These are phyloP conservation scores for Saccostrea glomerata DNA, from an alignment of 1,140 invertebrate species.

Conservation along the genomic window DNA sequence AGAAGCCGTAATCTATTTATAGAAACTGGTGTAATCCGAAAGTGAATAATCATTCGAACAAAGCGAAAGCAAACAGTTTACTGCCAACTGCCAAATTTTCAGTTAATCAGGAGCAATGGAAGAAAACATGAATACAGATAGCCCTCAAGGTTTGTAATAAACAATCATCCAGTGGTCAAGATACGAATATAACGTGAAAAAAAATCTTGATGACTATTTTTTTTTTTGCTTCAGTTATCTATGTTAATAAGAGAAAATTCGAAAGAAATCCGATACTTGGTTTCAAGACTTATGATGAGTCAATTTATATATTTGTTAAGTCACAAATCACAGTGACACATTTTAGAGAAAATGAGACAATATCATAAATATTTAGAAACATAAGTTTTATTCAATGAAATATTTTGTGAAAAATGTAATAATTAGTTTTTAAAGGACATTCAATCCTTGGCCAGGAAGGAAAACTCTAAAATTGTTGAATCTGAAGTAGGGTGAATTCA, in stretches of 20 bases:
- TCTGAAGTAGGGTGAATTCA: too few relatives aligned
- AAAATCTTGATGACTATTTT: background rate
- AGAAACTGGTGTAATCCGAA: conserved; percentile 37
- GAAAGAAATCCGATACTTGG: background rate
- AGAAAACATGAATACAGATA: background rate
- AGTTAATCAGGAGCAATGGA: background rate
- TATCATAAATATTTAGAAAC: too few relatives aligned
- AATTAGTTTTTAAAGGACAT: too few relatives aligned
- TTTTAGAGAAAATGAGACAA: too few relatives aligned
- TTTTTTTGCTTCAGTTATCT: background rate
- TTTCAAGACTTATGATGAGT: too few relatives aligned
- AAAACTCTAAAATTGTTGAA: too few relatives aligned
- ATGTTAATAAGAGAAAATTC: background rate
- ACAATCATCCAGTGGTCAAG: background rate
- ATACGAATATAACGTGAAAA: background rate
- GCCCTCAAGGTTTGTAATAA: background rate
- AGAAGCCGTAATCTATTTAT: background rate
- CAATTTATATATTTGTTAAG: too few relatives aligned
- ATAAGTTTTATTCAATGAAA: too few relatives aligned
- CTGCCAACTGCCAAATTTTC: background rate
- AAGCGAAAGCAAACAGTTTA: conserved; percentile 12
- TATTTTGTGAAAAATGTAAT: too few relatives aligned
- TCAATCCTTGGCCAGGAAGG: too few relatives aligned
- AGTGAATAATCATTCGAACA: conserved; percentile 13
- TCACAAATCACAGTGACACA: too few relatives aligned